Evolutionary conservation across 2,888 invertebrate species (phyloP).

Genomic region (Chymomyza amoena): DNA sequence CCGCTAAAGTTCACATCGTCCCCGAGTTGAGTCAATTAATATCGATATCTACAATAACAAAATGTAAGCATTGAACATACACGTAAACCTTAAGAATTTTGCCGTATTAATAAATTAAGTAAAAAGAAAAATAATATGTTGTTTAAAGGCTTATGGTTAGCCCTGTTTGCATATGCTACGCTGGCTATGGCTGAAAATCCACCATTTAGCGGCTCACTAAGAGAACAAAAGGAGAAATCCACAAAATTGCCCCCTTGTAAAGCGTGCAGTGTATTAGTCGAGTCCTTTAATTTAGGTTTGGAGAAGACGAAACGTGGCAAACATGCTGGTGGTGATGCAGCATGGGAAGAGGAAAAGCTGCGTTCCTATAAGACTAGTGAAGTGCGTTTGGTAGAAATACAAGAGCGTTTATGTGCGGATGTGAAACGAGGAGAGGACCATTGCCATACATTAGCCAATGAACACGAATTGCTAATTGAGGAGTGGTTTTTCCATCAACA

Average conservation of each 20-base stretch:
- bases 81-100: constrained; percentile 13
- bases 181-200: constrained; percentile 4
- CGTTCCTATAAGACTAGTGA: constrained; percentile 92
- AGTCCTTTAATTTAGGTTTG: constrained; percentile 89
- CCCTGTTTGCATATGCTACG: not conserved
- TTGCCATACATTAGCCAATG: constrained; percentile 91
- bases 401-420: constrained; percentile 91
- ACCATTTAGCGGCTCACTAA: constrained; percentile 28
- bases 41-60: not conserved
- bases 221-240: constrained; percentile 72
- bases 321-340: constrained; percentile 95
- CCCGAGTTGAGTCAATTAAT: not conserved
- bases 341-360: constrained; percentile 94
- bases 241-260: constrained; percentile 87
- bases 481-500: constrained; percentile 92
- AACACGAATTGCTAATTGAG: constrained; percentile 89
- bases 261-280: constrained; percentile 86
- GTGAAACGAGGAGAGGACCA: constrained; percentile 85
- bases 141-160: not conserved
- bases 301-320: constrained; percentile 90
- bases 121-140: constrained; percentile 1
- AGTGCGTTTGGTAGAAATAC: constrained; percentile 93
- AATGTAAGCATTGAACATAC: not conserved
- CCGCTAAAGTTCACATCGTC: not conserved
- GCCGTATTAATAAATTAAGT: not conserved